Conservation (phyloP, 1,140 invertebrate genomes). For the Cotesia chilonis region DNA sequence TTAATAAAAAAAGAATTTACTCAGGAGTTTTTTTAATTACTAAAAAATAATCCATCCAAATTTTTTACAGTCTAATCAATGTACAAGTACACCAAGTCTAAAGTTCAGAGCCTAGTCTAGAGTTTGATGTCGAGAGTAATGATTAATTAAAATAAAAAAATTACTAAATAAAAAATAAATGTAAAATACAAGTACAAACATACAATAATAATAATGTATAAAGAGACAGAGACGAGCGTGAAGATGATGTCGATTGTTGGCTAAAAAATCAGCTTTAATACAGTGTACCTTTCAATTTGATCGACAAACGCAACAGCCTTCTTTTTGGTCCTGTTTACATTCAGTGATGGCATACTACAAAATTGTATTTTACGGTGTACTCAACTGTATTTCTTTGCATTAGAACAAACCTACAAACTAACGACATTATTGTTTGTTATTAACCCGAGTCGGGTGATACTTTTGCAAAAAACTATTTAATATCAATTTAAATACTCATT, state of each 20-base stretch:
- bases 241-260: background rate
- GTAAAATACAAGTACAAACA: no score
- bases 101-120: no score
- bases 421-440: slow-evolving; percentile 12
- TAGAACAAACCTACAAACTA: slow-evolving; percentile 16
- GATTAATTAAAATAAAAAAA: background rate
- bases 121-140: no score
- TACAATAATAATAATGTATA: background rate
- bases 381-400: slow-evolving; percentile 22
- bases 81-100: no score
- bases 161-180: no score
- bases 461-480: background rate
- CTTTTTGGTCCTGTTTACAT: slow-evolving; percentile 63
- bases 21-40: no score
- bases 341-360: slow-evolving; percentile 65
- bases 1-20: no score
- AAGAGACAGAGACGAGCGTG: background rate
- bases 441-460: background rate
- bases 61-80: no score
- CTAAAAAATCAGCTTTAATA: background rate
- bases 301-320: slow-evolving; percentile 66
- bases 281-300: slow-evolving; percentile 60
- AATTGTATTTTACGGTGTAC: slow-evolving; percentile 43
- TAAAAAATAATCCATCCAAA: no score
- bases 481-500: no score